Base-by-base conservation (phyloP, 1,140 invertebrate species). In the Papilio dardanus region DNA sequence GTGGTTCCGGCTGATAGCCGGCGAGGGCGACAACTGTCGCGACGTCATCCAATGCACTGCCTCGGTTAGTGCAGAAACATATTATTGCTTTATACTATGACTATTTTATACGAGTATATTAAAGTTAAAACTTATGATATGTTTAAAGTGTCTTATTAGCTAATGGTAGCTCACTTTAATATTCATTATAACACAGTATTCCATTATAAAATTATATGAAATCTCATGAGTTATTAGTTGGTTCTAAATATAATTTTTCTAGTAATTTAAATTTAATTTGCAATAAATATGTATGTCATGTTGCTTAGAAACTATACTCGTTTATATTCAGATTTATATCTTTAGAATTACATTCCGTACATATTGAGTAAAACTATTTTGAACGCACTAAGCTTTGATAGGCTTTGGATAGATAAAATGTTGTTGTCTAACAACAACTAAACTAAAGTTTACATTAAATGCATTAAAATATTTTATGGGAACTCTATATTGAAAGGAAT, bases 41-140 rank as follows among this genome's bases (percentile, higher is more conserved):
- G 97, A 99, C 94, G 98, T 99, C 81, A 98, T 99, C 86, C 97
- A 98, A 92, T 99, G 98, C 93, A 99, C 98, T 77, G 97, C 97
- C 86, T 98, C 97, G 86, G 97, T 97, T 88, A 94, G 95, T 95
- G 77, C 76, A 77, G 16, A 77, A 78, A 77, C 24, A 80, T 79
- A 37, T n/a, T 80, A 76, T 78, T 82, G 81, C 82, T 85, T 83
- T 83, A 81, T 82, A 77, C 67, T 74, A 66, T 76, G 76, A 76
- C 71, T 71, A 69, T 76, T 81, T 74, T 65, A 33, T 74, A 69
- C 21, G 30, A 54, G 21, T 62, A 5, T 16, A 50, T 74, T 35
- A 19, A 24, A 31, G 30, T 65, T 62, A 1, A 5, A 50, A 50
- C 33, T 67, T 16, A 46, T 4, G 7, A 16, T 40, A 14, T 46